Base-by-base conservation (phyloP, 2,113 vertebrate genomes). In the Corvus moneduloides region DNA sequence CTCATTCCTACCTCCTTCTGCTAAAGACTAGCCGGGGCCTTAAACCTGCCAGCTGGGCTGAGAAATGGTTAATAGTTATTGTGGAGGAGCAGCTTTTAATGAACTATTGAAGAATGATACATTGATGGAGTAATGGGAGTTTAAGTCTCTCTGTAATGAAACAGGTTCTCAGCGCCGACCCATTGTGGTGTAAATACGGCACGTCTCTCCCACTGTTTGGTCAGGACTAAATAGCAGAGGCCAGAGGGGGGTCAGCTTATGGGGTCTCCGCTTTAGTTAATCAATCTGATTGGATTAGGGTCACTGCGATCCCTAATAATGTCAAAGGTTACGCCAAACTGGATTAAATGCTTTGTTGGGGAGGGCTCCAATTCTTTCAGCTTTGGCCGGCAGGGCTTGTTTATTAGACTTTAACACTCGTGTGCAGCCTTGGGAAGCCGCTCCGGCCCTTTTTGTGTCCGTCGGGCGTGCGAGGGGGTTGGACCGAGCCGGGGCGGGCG, bases 241-340 rank as follows among this genome's bases (percentile, higher is more conserved):
- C 95, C 95, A 97, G 94, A 96, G 96, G 97, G 94, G 94, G 96
- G 98, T 98, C 97, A 98, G 97, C 96, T 97, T 96, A 97, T 96
- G 95, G 97, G 97, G 93, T 94, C 97, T 97, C 68, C 12, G 95
- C 98, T 99, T 98, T 96, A 98, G 97, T 98, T 99, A 99, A 99
- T 99, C 98, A 99, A 99, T 99, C 98, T 99, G 99, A 99, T 99
- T 99, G 99, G 99, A 99, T 99, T 99, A 99, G 98, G 99, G 98
- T 99, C 98, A 99, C 98, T 93, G 98, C 94, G 96, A 98, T 98
- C 98, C 98, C 98, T 98, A 98, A 99, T 99, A 99, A 98, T 98
- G 99, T 99, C 98, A 99, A 98, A 98, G 99, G 99, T 99, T 98
- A 98, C 96, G 98, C 98, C 95, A 96, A 97, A 98, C 97, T 97